Base-by-base conservation (phyloP, 2,113 vertebrate species). In the Hiodon tergisus region DNA sequence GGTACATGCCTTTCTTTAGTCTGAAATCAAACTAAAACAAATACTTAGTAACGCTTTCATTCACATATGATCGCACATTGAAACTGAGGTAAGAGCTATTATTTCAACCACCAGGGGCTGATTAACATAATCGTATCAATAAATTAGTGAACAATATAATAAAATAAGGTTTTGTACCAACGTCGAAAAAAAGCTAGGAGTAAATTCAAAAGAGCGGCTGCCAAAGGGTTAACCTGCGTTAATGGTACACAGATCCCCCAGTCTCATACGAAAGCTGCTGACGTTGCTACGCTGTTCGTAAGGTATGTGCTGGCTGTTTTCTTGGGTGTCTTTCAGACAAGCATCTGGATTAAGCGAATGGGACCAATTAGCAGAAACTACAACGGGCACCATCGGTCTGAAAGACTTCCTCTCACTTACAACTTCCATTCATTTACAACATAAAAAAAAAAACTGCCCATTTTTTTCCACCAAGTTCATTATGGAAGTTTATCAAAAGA, bases 311-410 rank as follows among this genome's bases (percentile, higher is more conserved):
- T 7, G 59, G 50, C 59, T 71, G 50, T 52, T 54, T 76, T 63
- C 68, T 76, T 14, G 52, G 55, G 75, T 58, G 57, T 70, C 59
- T 51, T 84, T 86, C 77, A 82, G 75, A 82, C 71, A 82, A 78
- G 82, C 81, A 84, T 87, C 83, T 85, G 83, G 82, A 81, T 73
- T 79, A 80, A 80, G 78, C 60, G 81, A 84, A 83, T 89, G 87
- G 83, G 83, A 88, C 86, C 86, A 88, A 90, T 90, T 90, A 80
- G 67, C 75, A 71, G 63, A 69, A 70, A 86, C 81, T 79, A 85
- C 81, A 86, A 81, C 81, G 79, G 66, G 86, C 78, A 84, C 81
- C 79, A 82, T 86, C 81, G 82, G 84, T 84, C 80, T 79, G 67
- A 77, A 77, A 60, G 63, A 51, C 76, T 82, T 76, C 69, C 59